Conservation (phyloP, 2,888 invertebrate species). For the Microctonus hyperodae region DNA sequence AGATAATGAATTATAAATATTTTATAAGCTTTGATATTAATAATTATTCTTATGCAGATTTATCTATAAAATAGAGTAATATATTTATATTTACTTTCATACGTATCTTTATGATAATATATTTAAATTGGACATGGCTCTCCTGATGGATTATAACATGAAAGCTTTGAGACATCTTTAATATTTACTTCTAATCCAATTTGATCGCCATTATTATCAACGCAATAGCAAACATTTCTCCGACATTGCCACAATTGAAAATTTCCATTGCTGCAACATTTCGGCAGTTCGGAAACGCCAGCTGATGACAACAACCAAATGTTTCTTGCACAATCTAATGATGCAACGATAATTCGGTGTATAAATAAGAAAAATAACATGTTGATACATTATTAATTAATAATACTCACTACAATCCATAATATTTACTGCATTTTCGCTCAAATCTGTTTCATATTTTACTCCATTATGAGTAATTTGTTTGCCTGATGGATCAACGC, state of each 20-base stretch:
- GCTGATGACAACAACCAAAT: slow-evolving; percentile 61
- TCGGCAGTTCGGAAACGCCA: slow-evolving; percentile 64
- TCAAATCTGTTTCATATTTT: slow-evolving; percentile 63
- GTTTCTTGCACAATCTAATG: slow-evolving; percentile 71
- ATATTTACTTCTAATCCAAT: slow-evolving; percentile 59
- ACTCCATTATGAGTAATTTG: slow-evolving; percentile 66
- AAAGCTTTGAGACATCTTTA: slow-evolving; percentile 32
- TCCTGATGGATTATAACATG: slow-evolving; percentile 40
- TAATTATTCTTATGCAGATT: slow-evolving; percentile 11
- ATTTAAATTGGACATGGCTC: slow-evolving; percentile 27
- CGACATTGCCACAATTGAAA: slow-evolving; percentile 71
- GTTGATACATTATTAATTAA: background rate
- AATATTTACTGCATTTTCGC: slow-evolving; percentile 58
- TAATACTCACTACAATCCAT: slow-evolving; percentile 72
- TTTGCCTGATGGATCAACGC: slow-evolving; percentile 68
- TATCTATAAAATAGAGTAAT: background rate
- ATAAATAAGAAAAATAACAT: background rate
- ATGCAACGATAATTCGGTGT: slow-evolving; percentile 8
- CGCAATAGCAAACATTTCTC: slow-evolving; percentile 70
- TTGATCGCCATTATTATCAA: slow-evolving; percentile 70
- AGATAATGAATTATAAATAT: background rate
- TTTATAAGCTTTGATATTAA: background rate
- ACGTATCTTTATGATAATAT: background rate
- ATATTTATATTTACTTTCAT: background rate
- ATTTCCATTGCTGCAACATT: slow-evolving; percentile 72